These are phyloP conservation scores for Dioctria rufipes DNA, from an alignment of 2,888 invertebrate genomes.

Conservation along the genomic window DNA sequence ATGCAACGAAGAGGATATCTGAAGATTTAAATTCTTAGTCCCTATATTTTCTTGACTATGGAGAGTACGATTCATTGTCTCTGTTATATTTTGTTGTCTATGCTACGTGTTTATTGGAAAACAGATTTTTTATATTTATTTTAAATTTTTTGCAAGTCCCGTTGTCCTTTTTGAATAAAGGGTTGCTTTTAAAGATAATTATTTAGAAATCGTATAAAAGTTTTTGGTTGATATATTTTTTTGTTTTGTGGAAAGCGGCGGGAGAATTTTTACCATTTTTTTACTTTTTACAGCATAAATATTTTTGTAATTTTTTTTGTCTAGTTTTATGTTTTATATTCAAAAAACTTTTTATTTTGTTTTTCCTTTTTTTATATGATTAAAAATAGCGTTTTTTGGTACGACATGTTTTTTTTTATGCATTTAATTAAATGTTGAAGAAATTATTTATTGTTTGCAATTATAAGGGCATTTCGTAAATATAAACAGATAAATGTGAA, in stretches of 20 bases:
- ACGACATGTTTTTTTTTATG: not conserved
- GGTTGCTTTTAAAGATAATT: not conserved
- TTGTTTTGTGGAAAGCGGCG: conserved; percentile 46
- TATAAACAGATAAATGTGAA: too few species aligned
- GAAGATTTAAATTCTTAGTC: not conserved
- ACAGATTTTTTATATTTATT: not conserved
- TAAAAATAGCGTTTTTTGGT: not conserved
- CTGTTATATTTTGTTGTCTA: conserved; percentile 23
- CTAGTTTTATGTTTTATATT: not conserved
- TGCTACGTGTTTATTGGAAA: not conserved
- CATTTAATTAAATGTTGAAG: not conserved
- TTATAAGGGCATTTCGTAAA: not conserved
- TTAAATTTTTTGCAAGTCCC: not conserved
- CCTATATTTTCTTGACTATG: not conserved
- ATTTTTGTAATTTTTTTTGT: not conserved
- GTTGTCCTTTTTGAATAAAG: not conserved
- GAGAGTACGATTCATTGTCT: conserved; percentile 27
- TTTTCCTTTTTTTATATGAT: not conserved
- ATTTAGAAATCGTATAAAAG: conserved; percentile 43
- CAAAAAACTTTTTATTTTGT: not conserved
- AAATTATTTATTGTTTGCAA: not conserved
- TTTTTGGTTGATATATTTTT: conserved; percentile 12
- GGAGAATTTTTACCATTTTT: conserved; percentile 49
- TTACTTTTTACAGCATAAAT: conserved; percentile 40
- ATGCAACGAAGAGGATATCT: conserved; percentile 38